These are phyloP conservation scores for Phalloptychus januarius DNA, from an alignment of 2,797 vertebrate species.

Conservation along the genomic window DNA sequence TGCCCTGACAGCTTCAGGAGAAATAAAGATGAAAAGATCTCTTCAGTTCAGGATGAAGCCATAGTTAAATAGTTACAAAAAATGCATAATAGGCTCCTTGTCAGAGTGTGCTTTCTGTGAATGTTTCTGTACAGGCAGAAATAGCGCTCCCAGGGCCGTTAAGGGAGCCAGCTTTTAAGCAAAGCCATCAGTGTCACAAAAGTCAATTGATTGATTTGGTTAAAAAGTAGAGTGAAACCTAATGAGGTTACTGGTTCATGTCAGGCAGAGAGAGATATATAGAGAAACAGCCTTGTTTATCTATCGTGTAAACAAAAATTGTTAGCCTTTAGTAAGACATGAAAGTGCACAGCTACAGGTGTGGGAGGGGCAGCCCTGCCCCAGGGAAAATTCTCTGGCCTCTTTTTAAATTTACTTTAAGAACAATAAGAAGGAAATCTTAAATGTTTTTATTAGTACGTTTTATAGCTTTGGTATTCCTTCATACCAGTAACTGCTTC, in stretches of 20 bases:
- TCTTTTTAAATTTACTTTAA: not conserved
- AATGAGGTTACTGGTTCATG: slow-evolving; percentile 39
- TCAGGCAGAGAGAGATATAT: slow-evolving; percentile 5
- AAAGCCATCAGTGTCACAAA: slow-evolving; percentile 21
- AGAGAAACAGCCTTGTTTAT: not conserved
- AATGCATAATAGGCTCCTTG: slow-evolving; percentile 34
- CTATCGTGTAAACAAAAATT: not conserved
- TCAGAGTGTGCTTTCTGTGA: slow-evolving; percentile 27
- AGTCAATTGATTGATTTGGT: slow-evolving; percentile 38
- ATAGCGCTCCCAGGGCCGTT: not conserved
- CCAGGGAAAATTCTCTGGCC: not conserved
- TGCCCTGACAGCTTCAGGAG: slow-evolving; percentile 5
- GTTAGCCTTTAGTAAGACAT: not conserved
- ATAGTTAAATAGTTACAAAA: slow-evolving; percentile 25
- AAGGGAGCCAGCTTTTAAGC: slow-evolving; percentile 29
- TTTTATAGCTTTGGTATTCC: not conserved
- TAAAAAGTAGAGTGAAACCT: slow-evolving; percentile 38
- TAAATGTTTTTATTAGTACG: not conserved
- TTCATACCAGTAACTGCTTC: not conserved
- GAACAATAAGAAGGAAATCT: not conserved
- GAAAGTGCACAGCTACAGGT: not conserved
- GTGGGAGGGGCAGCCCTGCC: not conserved
- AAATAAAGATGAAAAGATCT: slow-evolving; percentile 12
- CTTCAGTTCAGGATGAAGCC: slow-evolving; percentile 22
- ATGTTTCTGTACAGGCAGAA: slow-evolving; percentile 24